These are phyloP conservation scores for Pyxicephalus adspersus DNA, from an alignment of 2,113 vertebrate species.

Conservation along the genomic window DNA sequence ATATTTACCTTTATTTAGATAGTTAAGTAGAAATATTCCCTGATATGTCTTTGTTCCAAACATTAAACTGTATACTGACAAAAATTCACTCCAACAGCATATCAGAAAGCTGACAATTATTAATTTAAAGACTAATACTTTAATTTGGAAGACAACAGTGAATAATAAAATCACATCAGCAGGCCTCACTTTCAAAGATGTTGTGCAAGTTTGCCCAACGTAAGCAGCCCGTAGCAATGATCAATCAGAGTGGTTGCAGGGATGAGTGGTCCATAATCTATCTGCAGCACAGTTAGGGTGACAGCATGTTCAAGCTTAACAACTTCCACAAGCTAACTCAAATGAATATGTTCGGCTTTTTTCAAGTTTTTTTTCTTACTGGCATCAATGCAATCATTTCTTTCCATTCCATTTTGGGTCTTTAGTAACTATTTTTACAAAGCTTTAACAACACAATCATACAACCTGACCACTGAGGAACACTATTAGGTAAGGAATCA, in stretches of 20 bases:
- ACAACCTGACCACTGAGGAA: no score
- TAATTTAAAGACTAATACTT: background rate
- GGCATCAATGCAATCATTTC: background rate
- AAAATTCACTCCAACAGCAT: no score
- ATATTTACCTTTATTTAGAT: no score
- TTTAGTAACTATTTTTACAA: background rate
- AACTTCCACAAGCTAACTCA: conserved; percentile 16
- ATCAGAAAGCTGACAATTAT: background rate
- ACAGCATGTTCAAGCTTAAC: conserved; percentile 1
- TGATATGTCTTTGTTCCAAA: no score
- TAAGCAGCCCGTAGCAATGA: conserved; percentile 29
- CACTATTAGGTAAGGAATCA: no score
- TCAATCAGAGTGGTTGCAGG: background rate
- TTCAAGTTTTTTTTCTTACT: background rate
- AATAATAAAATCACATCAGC: background rate
- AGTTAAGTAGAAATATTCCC: no score
- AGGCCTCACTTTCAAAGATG: background rate
- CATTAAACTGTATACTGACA: background rate
- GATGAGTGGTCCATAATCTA: background rate
- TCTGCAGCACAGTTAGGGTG: background rate
- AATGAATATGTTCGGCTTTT: conserved; percentile 17
- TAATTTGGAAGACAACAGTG: background rate
- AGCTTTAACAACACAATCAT: no score
- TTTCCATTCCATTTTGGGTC: background rate
- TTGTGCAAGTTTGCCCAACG: background rate